Percentiles rank a stretch among this genome's conserved stretches.
phyloP scores from a whole-genome alignment of 2,797 vertebrate genomes.

The Rallus crepitans region DNA sequence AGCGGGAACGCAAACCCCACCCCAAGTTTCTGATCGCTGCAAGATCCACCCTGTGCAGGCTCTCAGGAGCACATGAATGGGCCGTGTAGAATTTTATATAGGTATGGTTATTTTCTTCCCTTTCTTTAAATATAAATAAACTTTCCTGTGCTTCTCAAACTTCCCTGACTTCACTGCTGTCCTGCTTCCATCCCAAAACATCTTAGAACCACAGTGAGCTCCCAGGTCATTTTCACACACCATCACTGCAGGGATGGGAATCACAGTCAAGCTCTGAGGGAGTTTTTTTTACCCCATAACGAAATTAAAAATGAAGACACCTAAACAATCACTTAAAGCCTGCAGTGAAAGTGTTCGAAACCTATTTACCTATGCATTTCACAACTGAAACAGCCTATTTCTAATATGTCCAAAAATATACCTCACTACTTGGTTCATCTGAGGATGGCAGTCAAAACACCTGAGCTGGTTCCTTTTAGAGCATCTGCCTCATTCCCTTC shows the following conservation, averaged over 20 bases:
- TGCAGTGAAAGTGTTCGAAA: conserved; percentile 22
- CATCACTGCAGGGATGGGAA: neutral
- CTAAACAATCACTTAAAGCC: conserved; percentile 5
- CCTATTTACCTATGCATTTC: conserved; percentile 12
- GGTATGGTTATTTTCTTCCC: neutral
- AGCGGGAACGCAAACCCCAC: conserved; percentile 44
- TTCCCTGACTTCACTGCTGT: conserved; percentile 67
- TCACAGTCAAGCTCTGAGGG: conserved; percentile 25
- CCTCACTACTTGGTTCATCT: neutral
- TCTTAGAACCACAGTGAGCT: neutral
- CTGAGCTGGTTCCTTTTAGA: neutral
- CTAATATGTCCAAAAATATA: conserved; percentile 58
- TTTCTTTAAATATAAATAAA: conserved; percentile 65
- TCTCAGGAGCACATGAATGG: neutral
- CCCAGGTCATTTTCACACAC: neutral
- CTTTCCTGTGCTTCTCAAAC: conserved; percentile 74
- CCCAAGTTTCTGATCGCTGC: neutral
- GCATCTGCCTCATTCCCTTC: neutral
- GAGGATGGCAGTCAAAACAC: neutral
- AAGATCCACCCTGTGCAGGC: neutral
- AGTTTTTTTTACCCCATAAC: neutral
- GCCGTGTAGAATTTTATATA: neutral
- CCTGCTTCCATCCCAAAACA: conserved; percentile 25
- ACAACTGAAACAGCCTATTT: conserved; percentile 49
- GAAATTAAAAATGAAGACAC: conserved; percentile 30